Evolutionary conservation across 2,113 vertebrate species (phyloP).

Genomic region (Mesembrinibis cayennensis): DNA sequence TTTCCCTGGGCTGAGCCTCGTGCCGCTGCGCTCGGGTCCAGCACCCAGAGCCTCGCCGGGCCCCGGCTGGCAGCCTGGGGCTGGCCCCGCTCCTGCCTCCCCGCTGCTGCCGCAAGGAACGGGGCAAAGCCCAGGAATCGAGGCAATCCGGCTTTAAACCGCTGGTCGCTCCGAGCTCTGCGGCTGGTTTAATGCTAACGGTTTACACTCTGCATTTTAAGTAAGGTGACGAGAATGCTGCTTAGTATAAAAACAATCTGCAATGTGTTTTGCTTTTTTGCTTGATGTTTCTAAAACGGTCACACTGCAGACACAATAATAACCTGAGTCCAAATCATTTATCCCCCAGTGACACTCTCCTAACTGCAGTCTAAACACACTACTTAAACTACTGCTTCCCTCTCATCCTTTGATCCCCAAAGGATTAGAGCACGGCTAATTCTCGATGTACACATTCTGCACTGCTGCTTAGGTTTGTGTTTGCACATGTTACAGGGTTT

Average conservation of each 20-base stretch:
- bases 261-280: neutral
- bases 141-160: neutral
- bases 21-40: neutral
- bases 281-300: neutral
- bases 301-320: neutral
- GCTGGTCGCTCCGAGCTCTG: neutral
- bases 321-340: neutral
- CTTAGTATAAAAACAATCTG: neutral
- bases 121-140: rapidly evolving
- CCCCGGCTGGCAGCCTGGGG: too few relatives aligned
- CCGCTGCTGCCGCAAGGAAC: neutral
- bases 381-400: neutral
- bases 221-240: neutral
- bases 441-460: rapidly evolving
- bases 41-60: neutral
- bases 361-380: neutral
- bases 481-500: neutral
- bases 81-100: neutral
- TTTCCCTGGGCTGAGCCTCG: neutral
- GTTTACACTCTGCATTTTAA: neutral
- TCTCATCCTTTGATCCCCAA: neutral
- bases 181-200: neutral
- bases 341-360: neutral
- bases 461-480: neutral
- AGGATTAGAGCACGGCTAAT: neutral